Conservation (phyloP, 2,113 vertebrate species). For the Vireo altiloquus region DNA sequence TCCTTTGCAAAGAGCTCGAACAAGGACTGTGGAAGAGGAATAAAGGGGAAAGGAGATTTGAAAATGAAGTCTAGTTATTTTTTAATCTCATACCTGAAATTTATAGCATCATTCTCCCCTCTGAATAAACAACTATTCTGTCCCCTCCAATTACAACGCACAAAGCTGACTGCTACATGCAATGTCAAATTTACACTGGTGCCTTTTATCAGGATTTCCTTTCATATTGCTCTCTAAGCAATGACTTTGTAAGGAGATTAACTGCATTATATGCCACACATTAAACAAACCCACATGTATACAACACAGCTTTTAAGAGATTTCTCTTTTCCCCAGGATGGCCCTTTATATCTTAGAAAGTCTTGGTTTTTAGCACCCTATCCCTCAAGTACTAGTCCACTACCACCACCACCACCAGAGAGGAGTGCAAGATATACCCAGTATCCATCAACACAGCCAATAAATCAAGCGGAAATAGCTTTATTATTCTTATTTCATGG, state of each 20-base stretch:
- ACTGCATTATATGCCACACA: conserved; percentile 47
- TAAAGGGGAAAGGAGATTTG: conserved; percentile 31
- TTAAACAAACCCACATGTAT: conserved; percentile 49
- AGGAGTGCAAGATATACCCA: not conserved
- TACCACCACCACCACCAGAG: not conserved
- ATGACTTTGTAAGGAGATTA: conserved; percentile 51
- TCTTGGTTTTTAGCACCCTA: not conserved
- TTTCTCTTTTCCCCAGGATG: not conserved
- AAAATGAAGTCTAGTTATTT: conserved; percentile 28
- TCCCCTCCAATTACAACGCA: conserved; percentile 36
- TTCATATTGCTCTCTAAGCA: conserved; percentile 56
- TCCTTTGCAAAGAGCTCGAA: not conserved
- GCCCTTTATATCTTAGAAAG: not conserved
- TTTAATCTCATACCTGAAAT: conserved; percentile 48
- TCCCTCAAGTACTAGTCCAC: not conserved
- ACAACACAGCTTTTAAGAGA: conserved; percentile 18
- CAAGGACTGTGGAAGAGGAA: conserved; percentile 22
- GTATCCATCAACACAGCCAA: not conserved
- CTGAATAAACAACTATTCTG: conserved; percentile 44
- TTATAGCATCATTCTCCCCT: conserved; percentile 2
- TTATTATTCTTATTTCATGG: conserved; percentile 27
- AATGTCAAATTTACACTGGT: conserved; percentile 52
- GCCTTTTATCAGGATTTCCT: conserved; percentile 55
- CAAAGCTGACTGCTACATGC: conserved; percentile 46
- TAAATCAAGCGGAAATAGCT: not conserved